Evolutionary conservation across 2,797 vertebrate species (phyloP).

Genomic region (Nasua narica): DNA sequence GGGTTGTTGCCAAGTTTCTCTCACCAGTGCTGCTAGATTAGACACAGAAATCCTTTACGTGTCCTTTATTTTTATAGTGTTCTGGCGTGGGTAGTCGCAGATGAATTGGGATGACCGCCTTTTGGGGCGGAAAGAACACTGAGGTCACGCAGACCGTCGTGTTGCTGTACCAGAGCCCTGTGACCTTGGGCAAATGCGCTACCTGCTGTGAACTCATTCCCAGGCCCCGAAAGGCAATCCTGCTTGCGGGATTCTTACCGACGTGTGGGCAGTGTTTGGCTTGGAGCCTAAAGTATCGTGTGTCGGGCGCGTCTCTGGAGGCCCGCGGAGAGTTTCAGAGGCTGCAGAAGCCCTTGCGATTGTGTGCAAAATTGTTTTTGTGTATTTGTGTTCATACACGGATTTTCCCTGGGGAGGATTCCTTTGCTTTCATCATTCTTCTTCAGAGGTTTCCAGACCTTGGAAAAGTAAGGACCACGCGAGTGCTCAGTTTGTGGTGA

Average conservation of each 20-base stretch:
- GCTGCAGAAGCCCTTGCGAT: background rate
- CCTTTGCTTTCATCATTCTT: background rate
- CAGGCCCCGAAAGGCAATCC: background rate
- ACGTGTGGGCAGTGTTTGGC: background rate
- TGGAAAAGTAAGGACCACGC: background rate
- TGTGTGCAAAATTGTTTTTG: background rate
- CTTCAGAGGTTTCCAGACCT: background rate
- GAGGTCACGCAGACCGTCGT: accelerated
- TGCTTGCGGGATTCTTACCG: background rate
- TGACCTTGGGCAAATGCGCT: background rate
- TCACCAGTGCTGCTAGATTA: background rate
- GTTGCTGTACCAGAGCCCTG: background rate
- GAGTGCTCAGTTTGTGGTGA: background rate
- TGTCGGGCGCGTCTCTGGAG: background rate
- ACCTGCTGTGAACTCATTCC: background rate
- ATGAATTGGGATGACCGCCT: background rate
- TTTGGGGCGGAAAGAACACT: background rate
- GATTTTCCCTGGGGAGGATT: background rate
- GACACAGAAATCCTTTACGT: background rate
- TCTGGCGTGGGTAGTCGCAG: background rate
- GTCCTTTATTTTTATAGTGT: background rate
- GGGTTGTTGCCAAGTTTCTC: background rate
- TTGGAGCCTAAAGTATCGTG: background rate
- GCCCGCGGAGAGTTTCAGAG: background rate
- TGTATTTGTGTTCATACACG: background rate